phyloP scores from a whole-genome alignment of 2,888 invertebrate genomes.

The Anaspis maculata region DNA sequence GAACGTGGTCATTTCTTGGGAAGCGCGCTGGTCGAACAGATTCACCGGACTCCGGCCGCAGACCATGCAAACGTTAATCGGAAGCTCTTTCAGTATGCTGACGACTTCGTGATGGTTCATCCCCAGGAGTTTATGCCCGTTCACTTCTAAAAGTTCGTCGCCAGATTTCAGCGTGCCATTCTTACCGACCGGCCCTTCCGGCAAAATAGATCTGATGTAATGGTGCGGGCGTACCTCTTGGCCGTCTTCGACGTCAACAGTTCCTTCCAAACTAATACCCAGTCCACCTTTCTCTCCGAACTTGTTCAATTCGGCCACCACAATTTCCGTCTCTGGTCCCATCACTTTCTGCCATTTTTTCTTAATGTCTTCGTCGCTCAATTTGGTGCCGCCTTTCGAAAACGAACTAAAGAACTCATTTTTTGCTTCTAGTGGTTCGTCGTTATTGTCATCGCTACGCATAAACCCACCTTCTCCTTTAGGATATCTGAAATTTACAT shows the following conservation, averaged over 20 bases:
- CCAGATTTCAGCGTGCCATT: conserved; percentile 84
- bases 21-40: conserved; percentile 32
- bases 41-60: conserved; percentile 58
- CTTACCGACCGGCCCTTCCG: conserved; percentile 95
- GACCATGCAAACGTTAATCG: conserved; percentile 84
- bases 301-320: conserved; percentile 74
- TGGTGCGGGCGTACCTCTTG: conserved; percentile 97
- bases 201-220: conserved; percentile 92
- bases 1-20: conserved; percentile 24
- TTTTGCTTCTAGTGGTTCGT: conserved; percentile 32
- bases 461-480: conserved; percentile 35
- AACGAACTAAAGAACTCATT: conserved; percentile 34
- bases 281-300: conserved; percentile 87
- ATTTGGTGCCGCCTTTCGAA: not conserved
- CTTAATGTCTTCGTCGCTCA: conserved; percentile 61
- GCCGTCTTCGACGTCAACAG: conserved; percentile 95
- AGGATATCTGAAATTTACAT: conserved; percentile 41
- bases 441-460: conserved; percentile 26
- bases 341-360: conserved; percentile 79
- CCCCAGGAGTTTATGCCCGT: conserved; percentile 78
- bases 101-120: conserved; percentile 94
- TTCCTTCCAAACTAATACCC: conserved; percentile 95
- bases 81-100: conserved; percentile 83
- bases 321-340: conserved; percentile 67
- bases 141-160: conserved; percentile 92